Conservation (phyloP, 2,797 vertebrate species). For the Notoglanidium macrostoma region DNA sequence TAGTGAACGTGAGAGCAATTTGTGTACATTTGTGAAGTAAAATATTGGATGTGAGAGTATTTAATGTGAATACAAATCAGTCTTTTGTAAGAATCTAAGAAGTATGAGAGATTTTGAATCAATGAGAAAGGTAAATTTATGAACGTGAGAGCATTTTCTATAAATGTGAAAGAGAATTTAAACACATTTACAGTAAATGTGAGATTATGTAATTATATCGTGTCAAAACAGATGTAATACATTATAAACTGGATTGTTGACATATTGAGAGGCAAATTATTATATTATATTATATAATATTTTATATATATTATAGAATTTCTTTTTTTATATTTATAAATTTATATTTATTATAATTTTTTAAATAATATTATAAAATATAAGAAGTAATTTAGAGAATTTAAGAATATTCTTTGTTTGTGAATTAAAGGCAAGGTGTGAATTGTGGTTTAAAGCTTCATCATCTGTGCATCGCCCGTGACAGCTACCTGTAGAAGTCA, state of each 20-base stretch:
- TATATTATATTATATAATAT: not conserved
- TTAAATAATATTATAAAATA: not conserved
- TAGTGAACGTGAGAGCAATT: not conserved
- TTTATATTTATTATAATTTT: too few species aligned
- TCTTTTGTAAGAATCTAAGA: not conserved
- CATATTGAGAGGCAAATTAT: not conserved
- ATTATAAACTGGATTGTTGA: not conserved
- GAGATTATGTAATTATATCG: not conserved
- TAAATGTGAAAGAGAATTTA: too few species aligned
- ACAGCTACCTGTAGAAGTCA: conserved; percentile 82
- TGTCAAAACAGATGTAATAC: not conserved
- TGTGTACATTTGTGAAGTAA: not conserved
- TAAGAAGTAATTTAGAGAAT: not conserved
- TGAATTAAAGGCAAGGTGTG: not conserved
- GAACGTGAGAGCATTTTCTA: not conserved
- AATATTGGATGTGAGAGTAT: not conserved
- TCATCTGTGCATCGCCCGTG: not conserved
- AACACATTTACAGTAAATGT: not conserved
- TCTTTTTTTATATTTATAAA: not conserved
- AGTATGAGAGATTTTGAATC: not conserved
- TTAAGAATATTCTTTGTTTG: not conserved
- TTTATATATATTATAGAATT: too few species aligned
- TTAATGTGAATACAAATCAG: not conserved
- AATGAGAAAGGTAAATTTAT: not conserved
- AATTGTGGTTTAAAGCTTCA: not conserved